Conservation (phyloP, 2,888 invertebrate species). For the Stramonita haemastoma region DNA sequence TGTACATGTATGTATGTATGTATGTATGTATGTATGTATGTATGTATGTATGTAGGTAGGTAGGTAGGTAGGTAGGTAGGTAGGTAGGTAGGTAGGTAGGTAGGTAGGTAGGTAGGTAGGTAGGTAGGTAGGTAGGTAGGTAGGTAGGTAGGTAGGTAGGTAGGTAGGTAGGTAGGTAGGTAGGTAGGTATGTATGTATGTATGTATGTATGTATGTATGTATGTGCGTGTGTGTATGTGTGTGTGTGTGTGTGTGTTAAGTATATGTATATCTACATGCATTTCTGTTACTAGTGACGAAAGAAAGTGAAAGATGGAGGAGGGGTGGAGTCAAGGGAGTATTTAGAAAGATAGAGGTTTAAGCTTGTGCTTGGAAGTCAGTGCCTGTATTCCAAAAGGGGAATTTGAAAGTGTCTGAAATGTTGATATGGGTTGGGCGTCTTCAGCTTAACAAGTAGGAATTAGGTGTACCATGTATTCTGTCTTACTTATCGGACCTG, state of each 20-base stretch:
- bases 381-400: no score
- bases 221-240: slow-evolving; percentile 1
- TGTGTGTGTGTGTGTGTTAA: neutral
- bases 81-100: neutral
- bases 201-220: neutral
- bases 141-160: neutral
- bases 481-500: no score
- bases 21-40: slow-evolving; percentile 9
- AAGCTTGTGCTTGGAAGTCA: no score
- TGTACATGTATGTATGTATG: neutral
- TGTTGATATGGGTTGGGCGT: no score
- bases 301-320: no score
- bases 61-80: neutral
- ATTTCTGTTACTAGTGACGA: no score
- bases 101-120: neutral
- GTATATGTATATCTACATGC: neutral
- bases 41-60: neutral
- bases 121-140: neutral
- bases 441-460: no score
- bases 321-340: no score
- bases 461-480: no score
- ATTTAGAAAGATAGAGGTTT: no score
- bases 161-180: neutral
- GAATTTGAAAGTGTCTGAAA: no score
- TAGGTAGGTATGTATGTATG: neutral